Conservation (phyloP, 2,113 vertebrate species). For the Neopipo cinnamomea region DNA sequence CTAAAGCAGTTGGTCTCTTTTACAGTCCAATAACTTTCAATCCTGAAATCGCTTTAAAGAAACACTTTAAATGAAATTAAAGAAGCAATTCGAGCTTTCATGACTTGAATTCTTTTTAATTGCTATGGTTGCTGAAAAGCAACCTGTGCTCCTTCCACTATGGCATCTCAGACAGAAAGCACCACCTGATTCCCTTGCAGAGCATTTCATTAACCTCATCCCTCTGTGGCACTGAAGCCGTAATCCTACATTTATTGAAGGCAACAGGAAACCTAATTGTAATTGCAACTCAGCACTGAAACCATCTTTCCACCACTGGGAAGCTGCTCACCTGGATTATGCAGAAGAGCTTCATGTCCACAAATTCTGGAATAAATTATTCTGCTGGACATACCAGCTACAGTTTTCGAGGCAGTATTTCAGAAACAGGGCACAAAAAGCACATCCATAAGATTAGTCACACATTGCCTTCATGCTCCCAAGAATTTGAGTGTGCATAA, state of each 20-base stretch:
- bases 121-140: not conserved
- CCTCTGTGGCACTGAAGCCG: not conserved
- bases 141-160: not conserved
- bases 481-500: not conserved
- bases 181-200: not conserved
- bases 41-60: conserved; percentile 30
- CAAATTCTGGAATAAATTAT: not conserved
- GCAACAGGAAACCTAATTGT: not conserved
- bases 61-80: conserved; percentile 35
- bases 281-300: not conserved
- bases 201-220: not conserved
- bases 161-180: not conserved
- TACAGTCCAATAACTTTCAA: conserved; percentile 44
- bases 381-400: not conserved
- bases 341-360: not conserved
- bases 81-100: not conserved
- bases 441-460: not conserved
- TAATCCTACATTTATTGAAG: not conserved
- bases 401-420: not conserved
- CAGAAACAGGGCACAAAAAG: not conserved
- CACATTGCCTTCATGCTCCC: not conserved
- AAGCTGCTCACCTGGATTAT: not conserved
- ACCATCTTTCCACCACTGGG: not conserved
- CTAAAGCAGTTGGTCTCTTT: conserved; percentile 30
- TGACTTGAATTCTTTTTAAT: not conserved